A percentile compares a stretch with the other conserved stretches of the same genome.
Evolutionary conservation across 2,797 vertebrate genomes (phyloP).

Genomic region (Hoplostethus mediterraneus): DNA sequence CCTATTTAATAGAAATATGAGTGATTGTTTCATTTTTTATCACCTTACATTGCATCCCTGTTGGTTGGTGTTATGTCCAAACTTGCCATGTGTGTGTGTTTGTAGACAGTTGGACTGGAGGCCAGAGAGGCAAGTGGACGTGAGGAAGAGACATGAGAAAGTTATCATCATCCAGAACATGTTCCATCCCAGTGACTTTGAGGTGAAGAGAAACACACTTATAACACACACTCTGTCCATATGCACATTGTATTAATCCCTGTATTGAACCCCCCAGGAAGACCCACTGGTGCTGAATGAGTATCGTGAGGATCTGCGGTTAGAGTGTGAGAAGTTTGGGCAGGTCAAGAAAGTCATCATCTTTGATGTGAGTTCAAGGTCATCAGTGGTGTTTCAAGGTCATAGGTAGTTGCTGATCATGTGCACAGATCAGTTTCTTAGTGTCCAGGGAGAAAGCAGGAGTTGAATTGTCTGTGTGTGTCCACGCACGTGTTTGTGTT

Average conservation of each 20-base stretch:
- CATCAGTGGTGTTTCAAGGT: neutral
- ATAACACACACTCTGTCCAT: neutral
- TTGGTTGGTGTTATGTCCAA: too few relatives aligned
- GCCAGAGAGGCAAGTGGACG: constrained; percentile 90
- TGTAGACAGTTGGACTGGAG: constrained; percentile 96
- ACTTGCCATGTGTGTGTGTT: neutral
- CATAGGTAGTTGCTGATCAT: neutral
- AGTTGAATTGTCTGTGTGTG: too few relatives aligned
- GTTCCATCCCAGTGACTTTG: constrained; percentile 98
- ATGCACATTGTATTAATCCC: neutral
- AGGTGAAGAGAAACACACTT: constrained; percentile 81
- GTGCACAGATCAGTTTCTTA: neutral
- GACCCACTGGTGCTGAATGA: constrained; percentile 96
- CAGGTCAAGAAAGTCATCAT: constrained; percentile 96
- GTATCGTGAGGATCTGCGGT: constrained; percentile 94
- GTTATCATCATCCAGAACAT: constrained; percentile 97
- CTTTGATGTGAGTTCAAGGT: constrained; percentile 91
- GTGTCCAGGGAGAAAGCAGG: neutral
- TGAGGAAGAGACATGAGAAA: constrained; percentile 90
- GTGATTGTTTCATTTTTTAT: constrained; percentile 7
- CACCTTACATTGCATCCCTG: neutral
- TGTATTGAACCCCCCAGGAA: constrained; percentile 82
- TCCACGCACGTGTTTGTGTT: constrained; percentile 19
- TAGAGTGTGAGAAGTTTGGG: constrained; percentile 98
- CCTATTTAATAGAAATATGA: neutral